A percentile compares a stretch with the other conserved stretches of the same genome.
Evolutionary conservation across 92 coral and sea anemone genomes (phyloP).

Genomic region (Chrysogorgia sp.): DNA sequence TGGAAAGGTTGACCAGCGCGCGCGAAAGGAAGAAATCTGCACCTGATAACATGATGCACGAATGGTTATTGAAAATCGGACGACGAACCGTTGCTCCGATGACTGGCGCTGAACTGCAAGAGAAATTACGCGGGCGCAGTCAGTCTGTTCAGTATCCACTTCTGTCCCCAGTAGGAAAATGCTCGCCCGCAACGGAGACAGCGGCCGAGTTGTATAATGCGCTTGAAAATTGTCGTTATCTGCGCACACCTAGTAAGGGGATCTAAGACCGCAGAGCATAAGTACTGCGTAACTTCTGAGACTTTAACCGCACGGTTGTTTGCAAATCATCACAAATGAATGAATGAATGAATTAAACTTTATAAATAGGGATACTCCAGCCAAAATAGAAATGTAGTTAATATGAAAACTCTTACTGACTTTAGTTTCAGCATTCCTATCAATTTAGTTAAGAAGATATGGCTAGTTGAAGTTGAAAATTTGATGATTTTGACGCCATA

Average conservation of each 20-base stretch:
- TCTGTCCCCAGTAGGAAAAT: neutral
- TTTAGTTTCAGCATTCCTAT: too few species aligned
- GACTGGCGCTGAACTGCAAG: slow-evolving; percentile 14
- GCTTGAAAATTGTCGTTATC: slow-evolving; percentile 29
- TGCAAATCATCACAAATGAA: too few species aligned
- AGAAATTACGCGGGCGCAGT: neutral
- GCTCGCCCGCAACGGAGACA: neutral
- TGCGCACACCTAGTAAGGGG: slow-evolving; percentile 6
- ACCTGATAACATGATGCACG: neutral
- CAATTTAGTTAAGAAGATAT: too few species aligned
- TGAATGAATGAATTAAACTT: too few species aligned
- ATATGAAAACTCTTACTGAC: too few species aligned
- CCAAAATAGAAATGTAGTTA: too few species aligned
- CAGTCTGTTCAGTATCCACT: neutral
- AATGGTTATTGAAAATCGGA: slow-evolving; percentile 10
- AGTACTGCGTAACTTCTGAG: too few species aligned
- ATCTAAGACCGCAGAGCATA: too few species aligned
- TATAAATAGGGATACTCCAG: too few species aligned
- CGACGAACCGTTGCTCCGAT: neutral
- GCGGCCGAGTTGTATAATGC: neutral
- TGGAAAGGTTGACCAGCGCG: neutral
- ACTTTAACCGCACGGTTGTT: too few species aligned
- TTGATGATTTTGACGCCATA: too few species aligned
- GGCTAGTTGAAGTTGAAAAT: too few species aligned
- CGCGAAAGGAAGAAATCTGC: neutral